Conservation (phyloP, 2,113 vertebrate genomes). For the Alectura lathami region DNA sequence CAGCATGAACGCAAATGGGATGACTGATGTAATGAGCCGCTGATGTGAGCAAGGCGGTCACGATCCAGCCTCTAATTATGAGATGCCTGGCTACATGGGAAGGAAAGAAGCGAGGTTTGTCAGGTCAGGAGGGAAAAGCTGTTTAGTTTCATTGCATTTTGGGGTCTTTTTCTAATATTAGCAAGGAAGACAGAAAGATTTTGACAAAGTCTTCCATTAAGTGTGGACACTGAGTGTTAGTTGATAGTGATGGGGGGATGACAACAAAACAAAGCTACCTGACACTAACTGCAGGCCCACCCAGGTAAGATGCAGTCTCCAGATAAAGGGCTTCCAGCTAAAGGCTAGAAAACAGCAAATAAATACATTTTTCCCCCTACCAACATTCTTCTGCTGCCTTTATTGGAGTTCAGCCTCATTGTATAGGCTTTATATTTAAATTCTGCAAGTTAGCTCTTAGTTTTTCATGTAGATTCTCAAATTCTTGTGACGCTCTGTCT, state of each 20-base stretch:
- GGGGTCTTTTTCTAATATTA: background rate
- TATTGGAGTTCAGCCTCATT: background rate
- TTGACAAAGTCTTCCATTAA: background rate
- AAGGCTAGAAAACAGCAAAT: background rate
- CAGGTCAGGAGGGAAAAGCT: background rate
- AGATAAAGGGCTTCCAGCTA: background rate
- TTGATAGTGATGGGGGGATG: background rate
- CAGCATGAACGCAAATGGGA: background rate
- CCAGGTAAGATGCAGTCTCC: background rate
- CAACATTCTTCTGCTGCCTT: background rate
- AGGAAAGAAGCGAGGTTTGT: background rate
- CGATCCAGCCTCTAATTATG: background rate
- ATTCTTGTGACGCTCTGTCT: background rate
- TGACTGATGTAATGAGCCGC: background rate
- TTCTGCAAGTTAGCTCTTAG: background rate
- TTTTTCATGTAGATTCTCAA: background rate
- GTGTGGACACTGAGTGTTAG: background rate
- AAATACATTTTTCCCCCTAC: background rate
- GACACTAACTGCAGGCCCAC: background rate
- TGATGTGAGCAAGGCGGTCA: background rate
- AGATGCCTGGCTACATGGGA: constrained; percentile 7
- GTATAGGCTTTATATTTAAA: background rate
- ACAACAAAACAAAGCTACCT: background rate
- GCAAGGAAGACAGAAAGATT: background rate
- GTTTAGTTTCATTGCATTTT: background rate